Base-by-base conservation (phyloP, 2,888 invertebrate genomes). In the Cephus spinipes region DNA sequence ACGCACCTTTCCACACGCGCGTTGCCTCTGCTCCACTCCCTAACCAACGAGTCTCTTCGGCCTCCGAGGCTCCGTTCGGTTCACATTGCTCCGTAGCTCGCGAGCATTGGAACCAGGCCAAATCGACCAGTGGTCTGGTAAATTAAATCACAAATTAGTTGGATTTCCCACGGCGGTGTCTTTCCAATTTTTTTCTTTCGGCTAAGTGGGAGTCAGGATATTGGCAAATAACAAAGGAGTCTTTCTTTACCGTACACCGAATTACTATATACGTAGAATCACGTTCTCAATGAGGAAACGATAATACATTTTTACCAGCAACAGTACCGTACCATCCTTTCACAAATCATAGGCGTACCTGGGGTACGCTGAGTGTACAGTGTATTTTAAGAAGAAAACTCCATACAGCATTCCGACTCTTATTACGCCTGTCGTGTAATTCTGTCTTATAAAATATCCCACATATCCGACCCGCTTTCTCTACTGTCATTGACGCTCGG, bases 1-100 rank as follows among this genome's bases (percentile, higher is more conserved):
- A 90, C 90, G 90, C 89, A 90, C 90, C 90, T 90, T 89, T 90
- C 86, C 88, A 86, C 89, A 84, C 86, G 87, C 87, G 85, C 85
- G 83, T 84, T 80, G 83, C 84, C 84, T 79, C 76, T 68, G 76
- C 82, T 79, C 85, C 84, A 82, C 82, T 79, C 83, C 84, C 77
- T 55, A 55, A 55, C 79, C 77, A 77, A 74, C 55, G 68, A 77
- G 81, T 79, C 82, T 81, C 78, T 79, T 74, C 76, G 79, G 73
- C 82, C 31, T 68, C 75, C 11, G 40, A 69, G 23, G 74, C 55
- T 73, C 55, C 35, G 73, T 80, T 78, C 77, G 76, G 80, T 81
- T 81, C 76, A 78, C 76, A 78, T 82, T 78, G 80, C 83, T 83
- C 79, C 81, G 80, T 78, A 81, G 82, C 83, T 81, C 82, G 80